Evolutionary conservation across 2,113 vertebrate species (phyloP).

Genomic region (Halichoeres trimaculatus): DNA sequence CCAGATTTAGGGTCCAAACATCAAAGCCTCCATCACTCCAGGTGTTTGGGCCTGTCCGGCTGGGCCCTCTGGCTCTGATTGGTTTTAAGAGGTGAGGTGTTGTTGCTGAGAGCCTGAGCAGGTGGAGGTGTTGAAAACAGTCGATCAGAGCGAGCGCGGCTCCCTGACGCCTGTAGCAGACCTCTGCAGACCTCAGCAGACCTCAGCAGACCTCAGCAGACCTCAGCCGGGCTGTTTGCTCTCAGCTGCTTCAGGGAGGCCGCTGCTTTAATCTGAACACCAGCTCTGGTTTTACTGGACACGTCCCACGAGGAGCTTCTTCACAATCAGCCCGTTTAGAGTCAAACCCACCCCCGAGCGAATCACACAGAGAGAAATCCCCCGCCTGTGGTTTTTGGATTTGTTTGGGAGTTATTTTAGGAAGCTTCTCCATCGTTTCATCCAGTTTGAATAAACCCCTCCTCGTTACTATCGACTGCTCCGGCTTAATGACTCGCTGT

Average conservation of each 20-base stretch:
- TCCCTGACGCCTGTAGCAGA: slow-evolving; percentile 21
- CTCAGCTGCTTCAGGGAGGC: slow-evolving; percentile 27
- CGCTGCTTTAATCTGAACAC: slow-evolving; percentile 21
- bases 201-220: too few relatives aligned
- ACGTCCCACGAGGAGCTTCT: slow-evolving; percentile 35
- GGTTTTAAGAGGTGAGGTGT: slow-evolving; percentile 50
- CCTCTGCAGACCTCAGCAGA: too few relatives aligned
- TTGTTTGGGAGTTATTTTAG: not conserved
- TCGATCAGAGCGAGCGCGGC: not conserved
- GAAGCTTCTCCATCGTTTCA: not conserved
- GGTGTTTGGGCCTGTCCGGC: not conserved
- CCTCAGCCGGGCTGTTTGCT: too few relatives aligned
- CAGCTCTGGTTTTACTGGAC: slow-evolving; percentile 8
- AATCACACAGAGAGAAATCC: not conserved
- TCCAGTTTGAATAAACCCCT: not conserved
- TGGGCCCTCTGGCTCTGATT: slow-evolving; percentile 21
- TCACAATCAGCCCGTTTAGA: slow-evolving; percentile 24
- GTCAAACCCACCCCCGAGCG: not conserved
- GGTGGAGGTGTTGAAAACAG: not conserved
- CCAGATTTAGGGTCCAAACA: not conserved
- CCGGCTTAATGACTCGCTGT: not conserved
- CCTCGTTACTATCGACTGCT: not conserved
- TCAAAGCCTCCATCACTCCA: slow-evolving; percentile 40
- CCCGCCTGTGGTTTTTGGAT: slow-evolving; percentile 1
- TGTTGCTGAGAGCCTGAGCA: slow-evolving; percentile 7